These are phyloP conservation scores for Propithecus coquereli DNA, from an alignment of 2,113 vertebrate species.

Conservation along the genomic window DNA sequence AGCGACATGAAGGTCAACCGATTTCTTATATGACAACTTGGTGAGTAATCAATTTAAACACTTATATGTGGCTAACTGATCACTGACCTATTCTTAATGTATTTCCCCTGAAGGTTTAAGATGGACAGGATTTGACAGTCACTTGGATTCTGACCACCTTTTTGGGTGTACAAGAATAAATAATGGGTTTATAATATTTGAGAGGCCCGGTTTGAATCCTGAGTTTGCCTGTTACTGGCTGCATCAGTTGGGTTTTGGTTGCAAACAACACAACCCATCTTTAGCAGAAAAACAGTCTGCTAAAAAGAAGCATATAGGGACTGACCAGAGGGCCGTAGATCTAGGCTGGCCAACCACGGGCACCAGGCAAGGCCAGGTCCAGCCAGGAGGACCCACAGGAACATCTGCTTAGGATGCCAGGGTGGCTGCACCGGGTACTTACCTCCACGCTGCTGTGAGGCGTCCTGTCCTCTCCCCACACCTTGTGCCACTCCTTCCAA, in stretches of 20 bases:
- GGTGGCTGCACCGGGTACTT: neutral
- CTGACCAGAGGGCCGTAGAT: neutral
- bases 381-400: neutral
- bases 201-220: neutral
- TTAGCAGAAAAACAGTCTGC: neutral
- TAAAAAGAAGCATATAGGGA: neutral
- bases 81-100: neutral
- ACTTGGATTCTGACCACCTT: neutral
- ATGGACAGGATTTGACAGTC: neutral
- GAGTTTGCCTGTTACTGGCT: neutral
- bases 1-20: neutral
- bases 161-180: neutral
- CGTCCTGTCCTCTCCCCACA: neutral
- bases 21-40: neutral
- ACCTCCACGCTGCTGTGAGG: rapidly evolving
- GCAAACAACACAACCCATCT: neutral
- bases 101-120: neutral
- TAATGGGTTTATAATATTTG: neutral
- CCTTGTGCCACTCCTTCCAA: neutral
- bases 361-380: neutral
- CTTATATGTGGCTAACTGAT: neutral
- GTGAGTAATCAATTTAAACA: neutral
- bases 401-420: neutral
- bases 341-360: neutral
- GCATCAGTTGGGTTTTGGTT: neutral